A percentile compares a stretch with the other conserved stretches of the same genome.
Conservation (phyloP, 1,140 invertebrate genomes). For the Drosophila tropicalis region DNA sequence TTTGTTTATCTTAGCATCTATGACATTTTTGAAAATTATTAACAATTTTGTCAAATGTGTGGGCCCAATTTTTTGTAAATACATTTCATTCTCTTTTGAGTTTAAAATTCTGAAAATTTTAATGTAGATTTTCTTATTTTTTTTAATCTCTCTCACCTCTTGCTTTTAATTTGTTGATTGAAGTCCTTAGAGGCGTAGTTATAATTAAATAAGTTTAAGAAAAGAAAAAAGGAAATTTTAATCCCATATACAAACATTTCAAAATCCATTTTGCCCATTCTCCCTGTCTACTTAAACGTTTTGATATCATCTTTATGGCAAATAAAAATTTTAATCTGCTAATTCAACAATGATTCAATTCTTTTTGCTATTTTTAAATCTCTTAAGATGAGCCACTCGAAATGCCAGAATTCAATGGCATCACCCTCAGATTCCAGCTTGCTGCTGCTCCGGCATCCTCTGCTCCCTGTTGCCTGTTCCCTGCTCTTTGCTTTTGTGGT, state of each 20-base stretch:
- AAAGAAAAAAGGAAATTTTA: constrained; percentile 6
- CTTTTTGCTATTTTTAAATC: constrained; percentile 45
- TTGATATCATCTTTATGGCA: constrained; percentile 17
- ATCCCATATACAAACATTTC: constrained; percentile 2
- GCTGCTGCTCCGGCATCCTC: not conserved
- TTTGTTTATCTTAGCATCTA: too few species aligned
- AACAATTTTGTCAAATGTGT: too few species aligned
- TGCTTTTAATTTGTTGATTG: not conserved
- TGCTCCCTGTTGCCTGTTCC: not conserved
- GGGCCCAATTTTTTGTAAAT: too few species aligned
- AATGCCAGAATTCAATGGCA: constrained; percentile 23
- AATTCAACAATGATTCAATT: constrained; percentile 74
- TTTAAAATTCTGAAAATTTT: too few species aligned
- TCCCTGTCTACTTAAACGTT: not conserved
- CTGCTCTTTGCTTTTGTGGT: constrained; percentile 38
- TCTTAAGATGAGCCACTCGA: constrained; percentile 58
- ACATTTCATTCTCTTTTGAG: too few species aligned
- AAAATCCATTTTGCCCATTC: not conserved
- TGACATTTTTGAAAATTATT: too few species aligned
- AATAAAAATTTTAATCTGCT: constrained; percentile 68
- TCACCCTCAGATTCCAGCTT: constrained; percentile 17
- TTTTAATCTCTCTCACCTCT: not conserved
- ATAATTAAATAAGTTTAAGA: not conserved
- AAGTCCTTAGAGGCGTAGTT: not conserved
- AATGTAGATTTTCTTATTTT: not conserved